phyloP scores from a whole-genome alignment of 2,113 vertebrate species.

The Campylorhamphus procurvoides region DNA sequence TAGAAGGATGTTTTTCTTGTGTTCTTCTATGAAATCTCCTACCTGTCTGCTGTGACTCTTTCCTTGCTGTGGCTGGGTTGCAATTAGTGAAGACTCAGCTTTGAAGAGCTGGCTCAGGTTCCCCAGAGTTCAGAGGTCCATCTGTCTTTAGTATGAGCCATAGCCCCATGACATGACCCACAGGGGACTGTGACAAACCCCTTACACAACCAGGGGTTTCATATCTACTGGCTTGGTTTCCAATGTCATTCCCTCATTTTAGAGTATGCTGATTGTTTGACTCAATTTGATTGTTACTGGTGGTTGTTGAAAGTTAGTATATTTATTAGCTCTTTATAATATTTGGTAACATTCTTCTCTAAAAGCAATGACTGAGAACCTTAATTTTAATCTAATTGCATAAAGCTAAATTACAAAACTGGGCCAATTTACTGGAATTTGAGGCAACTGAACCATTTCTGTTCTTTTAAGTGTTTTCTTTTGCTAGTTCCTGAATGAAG shows the following conservation, averaged over 20 bases:
- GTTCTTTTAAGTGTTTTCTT: neutral
- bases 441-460: neutral
- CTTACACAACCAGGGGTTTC: neutral
- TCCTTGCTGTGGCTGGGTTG: neutral
- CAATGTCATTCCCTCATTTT: neutral
- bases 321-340: neutral
- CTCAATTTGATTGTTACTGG: neutral
- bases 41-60: neutral
- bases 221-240: neutral
- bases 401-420: neutral
- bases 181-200: too few species aligned
- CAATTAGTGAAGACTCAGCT: neutral
- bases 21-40: neutral
- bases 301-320: neutral
- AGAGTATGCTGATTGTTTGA: neutral
- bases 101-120: neutral
- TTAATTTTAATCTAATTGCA: neutral
- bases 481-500: neutral
- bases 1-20: neutral
- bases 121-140: neutral
- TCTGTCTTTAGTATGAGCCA: neutral
- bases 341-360: neutral
- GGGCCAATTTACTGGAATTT: neutral
- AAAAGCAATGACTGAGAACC: neutral
- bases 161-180: neutral